Percentiles rank a stretch among this genome's conserved stretches.
phyloP scores from a whole-genome alignment of 2,888 invertebrate genomes.

The Torymus tubicola region DNA sequence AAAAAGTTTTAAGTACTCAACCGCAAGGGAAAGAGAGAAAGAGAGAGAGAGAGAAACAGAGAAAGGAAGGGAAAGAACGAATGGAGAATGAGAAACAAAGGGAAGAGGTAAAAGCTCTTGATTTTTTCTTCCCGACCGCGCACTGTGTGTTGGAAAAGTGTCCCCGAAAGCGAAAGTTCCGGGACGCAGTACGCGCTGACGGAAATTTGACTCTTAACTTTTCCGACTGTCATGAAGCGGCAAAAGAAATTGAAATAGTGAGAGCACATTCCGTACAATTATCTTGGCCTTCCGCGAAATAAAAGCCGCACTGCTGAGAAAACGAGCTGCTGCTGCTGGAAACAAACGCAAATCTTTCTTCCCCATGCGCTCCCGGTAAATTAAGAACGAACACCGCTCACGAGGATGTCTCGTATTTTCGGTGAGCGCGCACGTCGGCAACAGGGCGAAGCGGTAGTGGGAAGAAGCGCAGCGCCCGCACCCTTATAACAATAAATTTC shows the following conservation, averaged over 20 bases:
- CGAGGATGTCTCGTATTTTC: conserved; percentile 45
- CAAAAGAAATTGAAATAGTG: background rate
- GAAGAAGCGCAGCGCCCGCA: background rate
- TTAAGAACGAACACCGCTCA: conserved; percentile 32
- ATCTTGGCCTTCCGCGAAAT: background rate
- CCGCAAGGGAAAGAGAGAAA: conserved; percentile 51
- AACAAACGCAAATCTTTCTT: conserved; percentile 43
- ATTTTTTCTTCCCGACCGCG: conserved; percentile 9
- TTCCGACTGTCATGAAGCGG: conserved; percentile 16
- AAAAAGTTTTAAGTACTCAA: conserved; percentile 70
- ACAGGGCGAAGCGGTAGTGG: background rate
- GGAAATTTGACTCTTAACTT: conserved; percentile 49
- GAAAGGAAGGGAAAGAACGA: conserved; percentile 34
- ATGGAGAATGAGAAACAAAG: conserved; percentile 40
- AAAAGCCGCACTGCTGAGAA: background rate
- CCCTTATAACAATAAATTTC: conserved; percentile 50
- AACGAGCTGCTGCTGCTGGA: background rate
- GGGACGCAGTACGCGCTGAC: conserved; percentile 30
- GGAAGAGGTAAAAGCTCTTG: conserved; percentile 34
- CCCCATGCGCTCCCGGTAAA: conserved; percentile 23
- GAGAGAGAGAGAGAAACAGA: conserved; percentile 15
- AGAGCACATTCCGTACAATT: conserved; percentile 35
- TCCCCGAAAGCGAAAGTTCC: conserved; percentile 37
- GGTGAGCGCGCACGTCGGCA: too few relatives aligned
- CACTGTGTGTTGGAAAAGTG: background rate